phyloP scores from a whole-genome alignment of 2,113 vertebrate genomes.

The Melanerpes formicivorus region DNA sequence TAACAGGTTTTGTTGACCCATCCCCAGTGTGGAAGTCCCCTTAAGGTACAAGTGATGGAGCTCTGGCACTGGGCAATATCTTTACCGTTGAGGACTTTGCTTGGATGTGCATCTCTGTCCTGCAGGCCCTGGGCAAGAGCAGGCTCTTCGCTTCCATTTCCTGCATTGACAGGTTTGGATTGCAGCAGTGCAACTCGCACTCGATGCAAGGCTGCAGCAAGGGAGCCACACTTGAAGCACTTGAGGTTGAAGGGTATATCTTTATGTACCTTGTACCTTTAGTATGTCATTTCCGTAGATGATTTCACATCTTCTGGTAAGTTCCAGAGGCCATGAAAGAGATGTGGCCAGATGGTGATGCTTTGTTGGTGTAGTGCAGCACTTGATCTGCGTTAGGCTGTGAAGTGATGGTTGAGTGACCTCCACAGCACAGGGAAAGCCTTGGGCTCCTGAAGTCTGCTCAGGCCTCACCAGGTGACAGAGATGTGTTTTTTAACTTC shows the following conservation, averaged over 20 bases:
- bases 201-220: not conserved
- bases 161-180: not conserved
- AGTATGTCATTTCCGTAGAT: not conserved
- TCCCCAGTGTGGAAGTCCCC: not conserved
- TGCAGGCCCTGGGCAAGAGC: not conserved
- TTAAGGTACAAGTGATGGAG: not conserved
- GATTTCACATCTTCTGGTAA: not conserved
- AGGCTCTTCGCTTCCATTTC: not conserved
- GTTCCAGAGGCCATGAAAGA: not conserved
- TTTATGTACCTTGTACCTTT: not conserved
- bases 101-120: not conserved
- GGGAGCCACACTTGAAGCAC: not conserved
- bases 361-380: not conserved
- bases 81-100: not conserved
- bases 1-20: not conserved
- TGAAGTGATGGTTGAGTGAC: not conserved
- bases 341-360: not conserved
- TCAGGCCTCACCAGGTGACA: not conserved
- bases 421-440: not conserved
- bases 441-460: not conserved
- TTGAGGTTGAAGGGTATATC: not conserved
- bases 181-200: not conserved
- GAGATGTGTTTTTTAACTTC: not conserved
- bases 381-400: not conserved
- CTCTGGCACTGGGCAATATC: fast-evolving